A percentile compares a stretch with the other conserved stretches of the same genome.
Conservation (phyloP, 2,113 vertebrate genomes). For the Xenus cinereus region DNA sequence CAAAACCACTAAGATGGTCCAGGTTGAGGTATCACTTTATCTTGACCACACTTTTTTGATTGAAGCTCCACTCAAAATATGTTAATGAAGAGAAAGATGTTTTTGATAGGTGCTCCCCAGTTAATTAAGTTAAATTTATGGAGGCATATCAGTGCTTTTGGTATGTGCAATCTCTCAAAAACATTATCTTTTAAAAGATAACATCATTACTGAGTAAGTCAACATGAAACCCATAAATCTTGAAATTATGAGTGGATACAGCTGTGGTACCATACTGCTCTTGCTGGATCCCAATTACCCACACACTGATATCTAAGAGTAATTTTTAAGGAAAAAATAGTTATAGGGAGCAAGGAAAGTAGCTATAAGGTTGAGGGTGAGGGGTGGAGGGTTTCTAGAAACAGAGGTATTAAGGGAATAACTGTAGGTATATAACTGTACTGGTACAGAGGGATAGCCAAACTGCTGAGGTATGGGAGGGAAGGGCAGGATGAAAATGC, state of each 20-base stretch:
- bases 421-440: not conserved
- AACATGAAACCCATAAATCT: not conserved
- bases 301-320: no score
- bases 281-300: not conserved
- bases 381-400: not conserved
- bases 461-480: not conserved
- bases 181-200: not conserved
- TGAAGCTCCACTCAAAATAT: not conserved
- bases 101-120: not conserved
- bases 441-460: not conserved
- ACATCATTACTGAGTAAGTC: not conserved
- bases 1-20: not conserved
- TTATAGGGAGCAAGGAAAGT: not conserved
- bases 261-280: not conserved
- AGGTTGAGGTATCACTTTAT: not conserved
- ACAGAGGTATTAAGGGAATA: not conserved
- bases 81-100: not conserved
- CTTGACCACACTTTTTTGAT: not conserved
- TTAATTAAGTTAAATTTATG: not conserved
- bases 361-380: not conserved
- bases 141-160: not conserved
- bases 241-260: not conserved
- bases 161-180: not conserved
- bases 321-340: not conserved
- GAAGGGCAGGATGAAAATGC: not conserved